Evolutionary conservation across 1,140 invertebrate genomes (phyloP).

Genomic region (Physella acuta): DNA sequence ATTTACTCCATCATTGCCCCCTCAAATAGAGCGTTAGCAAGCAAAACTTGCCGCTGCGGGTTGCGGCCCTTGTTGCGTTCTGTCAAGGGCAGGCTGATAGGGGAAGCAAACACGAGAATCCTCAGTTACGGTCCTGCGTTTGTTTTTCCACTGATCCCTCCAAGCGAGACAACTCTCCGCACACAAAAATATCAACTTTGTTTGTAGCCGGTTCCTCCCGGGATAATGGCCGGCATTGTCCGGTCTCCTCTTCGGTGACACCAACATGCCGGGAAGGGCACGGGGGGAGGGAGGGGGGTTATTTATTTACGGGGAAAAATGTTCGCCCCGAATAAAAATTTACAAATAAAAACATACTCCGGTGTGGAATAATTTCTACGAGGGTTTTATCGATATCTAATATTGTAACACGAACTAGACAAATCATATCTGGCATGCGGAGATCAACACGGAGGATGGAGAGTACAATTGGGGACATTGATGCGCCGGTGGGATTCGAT

Average conservation of each 20-base stretch:
- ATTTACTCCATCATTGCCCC: no score
- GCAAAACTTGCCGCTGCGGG: no score
- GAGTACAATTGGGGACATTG: not conserved
- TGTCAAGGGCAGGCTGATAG: conserved; percentile 11
- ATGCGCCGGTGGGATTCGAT: not conserved
- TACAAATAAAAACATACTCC: not conserved
- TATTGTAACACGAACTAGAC: not conserved
- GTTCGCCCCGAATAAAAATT: not conserved
- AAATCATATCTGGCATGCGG: not conserved
- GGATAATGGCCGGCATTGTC: conserved; percentile 4
- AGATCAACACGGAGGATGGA: not conserved
- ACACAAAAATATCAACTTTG: conserved; percentile 14
- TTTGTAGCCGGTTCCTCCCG: conserved; percentile 3
- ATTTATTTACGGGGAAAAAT: not conserved
- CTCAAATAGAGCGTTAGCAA: no score
- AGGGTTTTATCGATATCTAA: not conserved
- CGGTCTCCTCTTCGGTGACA: not conserved
- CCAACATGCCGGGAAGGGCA: not conserved
- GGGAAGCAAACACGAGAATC: conserved; percentile 14
- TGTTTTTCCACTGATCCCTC: conserved; percentile 16
- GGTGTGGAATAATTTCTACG: not conserved
- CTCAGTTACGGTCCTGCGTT: not conserved
- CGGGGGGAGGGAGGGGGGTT: not conserved
- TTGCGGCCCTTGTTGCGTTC: no score
- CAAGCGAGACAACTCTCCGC: not conserved